phyloP scores from a whole-genome alignment of 2,888 invertebrate species.

The Sussaba pulchella region DNA sequence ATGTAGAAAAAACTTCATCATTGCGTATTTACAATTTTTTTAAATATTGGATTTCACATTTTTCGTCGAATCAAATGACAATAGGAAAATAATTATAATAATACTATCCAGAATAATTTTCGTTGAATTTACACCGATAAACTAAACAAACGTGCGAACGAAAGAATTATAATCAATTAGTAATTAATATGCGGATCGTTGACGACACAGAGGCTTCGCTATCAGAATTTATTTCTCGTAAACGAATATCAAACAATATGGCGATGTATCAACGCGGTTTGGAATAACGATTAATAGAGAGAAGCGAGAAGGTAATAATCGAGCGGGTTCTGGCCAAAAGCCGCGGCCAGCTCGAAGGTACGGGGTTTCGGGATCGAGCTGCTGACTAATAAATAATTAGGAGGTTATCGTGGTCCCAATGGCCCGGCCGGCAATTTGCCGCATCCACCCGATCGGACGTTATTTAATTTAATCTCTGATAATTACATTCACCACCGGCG shows the following conservation, averaged over 20 bases:
- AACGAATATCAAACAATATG: constrained; percentile 8
- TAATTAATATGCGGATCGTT: background rate
- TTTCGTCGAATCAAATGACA: too few relatives aligned
- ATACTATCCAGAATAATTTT: too few relatives aligned
- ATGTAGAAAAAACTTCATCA: too few relatives aligned
- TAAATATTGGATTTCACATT: too few relatives aligned
- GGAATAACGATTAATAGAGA: constrained; percentile 52
- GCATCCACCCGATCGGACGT: constrained; percentile 73
- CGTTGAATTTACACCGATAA: too few relatives aligned
- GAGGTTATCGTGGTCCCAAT: constrained; percentile 67
- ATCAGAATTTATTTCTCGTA: background rate
- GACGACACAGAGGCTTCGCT: background rate
- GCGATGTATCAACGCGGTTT: constrained; percentile 39
- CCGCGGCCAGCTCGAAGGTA: constrained; percentile 27
- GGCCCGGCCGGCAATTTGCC: constrained; percentile 69
- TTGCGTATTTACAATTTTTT: too few relatives aligned
- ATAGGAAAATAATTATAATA: too few relatives aligned
- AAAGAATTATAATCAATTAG: background rate
- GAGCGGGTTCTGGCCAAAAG: constrained; percentile 47
- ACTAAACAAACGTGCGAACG: too few relatives aligned
- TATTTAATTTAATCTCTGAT: constrained; percentile 75
- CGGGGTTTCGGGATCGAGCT: constrained; percentile 57
- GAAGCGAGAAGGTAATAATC: constrained; percentile 47
- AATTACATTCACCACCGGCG: constrained; percentile 68
- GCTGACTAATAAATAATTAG: constrained; percentile 74